Evolutionary conservation across 2,797 vertebrate species (phyloP), one percentile per base, ranked within the genome.

Genomic region (Molossus alvarezi): DNA sequence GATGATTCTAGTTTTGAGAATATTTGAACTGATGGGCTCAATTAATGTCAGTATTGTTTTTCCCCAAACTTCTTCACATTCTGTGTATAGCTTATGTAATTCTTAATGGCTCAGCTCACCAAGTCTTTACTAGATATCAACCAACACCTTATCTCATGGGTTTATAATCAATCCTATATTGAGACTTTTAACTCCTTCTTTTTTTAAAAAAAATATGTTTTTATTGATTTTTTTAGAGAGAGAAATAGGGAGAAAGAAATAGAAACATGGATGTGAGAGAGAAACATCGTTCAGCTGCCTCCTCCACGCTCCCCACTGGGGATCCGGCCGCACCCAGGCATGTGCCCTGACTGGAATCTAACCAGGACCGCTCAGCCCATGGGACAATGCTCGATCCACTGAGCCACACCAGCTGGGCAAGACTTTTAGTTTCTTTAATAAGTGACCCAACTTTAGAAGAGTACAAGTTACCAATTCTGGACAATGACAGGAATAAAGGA

Each of bases 41-140:
- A 83, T 80, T 79, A 84, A 65, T 76, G 55, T 80, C 48, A 87
- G 55, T 91, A 41, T 67, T 82, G 64, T 85, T 92, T 84, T 90
- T 45, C 33, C 17, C 33, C 57, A 90, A 65, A 84, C 8, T 83
- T 79, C 75, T 13, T 92, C 41, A 87, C 11, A 77, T 77, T 88
- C 21, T 79, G 7, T 76, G 23, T 88, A 41, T 85, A 62, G 84
- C 75, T 88, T 62, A 57, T 86, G 76, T 5, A 64, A n/a, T 88
- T 85, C 25, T 86, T 72, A 73, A 79, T 88, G 33, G 10, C 51
- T 89, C 10, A 69, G 45, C 23, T 85, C 11, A 33, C 53, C 10
- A 41, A 15, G 12, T 75, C 13, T 87, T 79, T 58, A 67, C 15
- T 53, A 86, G 25, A 9, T 48, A 48, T 67, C 57, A 77, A 9